Evolutionary conservation across 2,888 invertebrate species (phyloP), one percentile per base, ranked within the genome.

Genomic region (Diabrotica balteata): DNA sequence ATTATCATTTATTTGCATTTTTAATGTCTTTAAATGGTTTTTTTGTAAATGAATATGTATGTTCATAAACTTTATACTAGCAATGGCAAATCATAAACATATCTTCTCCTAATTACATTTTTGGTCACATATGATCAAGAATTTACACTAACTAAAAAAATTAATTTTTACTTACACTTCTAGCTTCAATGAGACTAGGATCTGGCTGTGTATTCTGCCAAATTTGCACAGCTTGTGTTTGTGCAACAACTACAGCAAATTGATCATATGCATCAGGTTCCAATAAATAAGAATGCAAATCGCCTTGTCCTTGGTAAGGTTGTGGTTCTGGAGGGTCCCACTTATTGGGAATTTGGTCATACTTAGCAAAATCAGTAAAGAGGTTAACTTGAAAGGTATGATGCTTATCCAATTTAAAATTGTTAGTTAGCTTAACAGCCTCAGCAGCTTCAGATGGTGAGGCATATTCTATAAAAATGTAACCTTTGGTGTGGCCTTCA

Each of bases 261-360:
- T 98, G 98, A 86, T 99, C 99, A 79, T 93, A 95, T 63, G 97
- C 95, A 86, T 98, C 97, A 0, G 94, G 93, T 80, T 98, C 97
- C 83, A 94, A 88, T 51, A 98, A 87, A 86, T 95, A 98, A 85
- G 92, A 93, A 82, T 96, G 94, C 67, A 98, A 86, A 86, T 99
- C 98, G 51, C 93, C 93, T 81, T 96, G 93, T 67, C 96, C 94
- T 82, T 93, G 92, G 85, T 95, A 98, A 0, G 95, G 92, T 80
- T 94, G 93, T 0, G 94, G 92, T 59, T 90, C 89, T 53, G 98
- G 98, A 0, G 94, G 91, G 72, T 93, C 93, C 97, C 98, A 98
- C 80, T 96, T 92, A 77, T 95, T 92, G 8, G 96, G 93, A 73
- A 97, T 95, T 76, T 92, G 91, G 72, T 93, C 91, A 86, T 93